phyloP scores from a whole-genome alignment of 2,797 vertebrate species.

The Limosa lapponica region DNA sequence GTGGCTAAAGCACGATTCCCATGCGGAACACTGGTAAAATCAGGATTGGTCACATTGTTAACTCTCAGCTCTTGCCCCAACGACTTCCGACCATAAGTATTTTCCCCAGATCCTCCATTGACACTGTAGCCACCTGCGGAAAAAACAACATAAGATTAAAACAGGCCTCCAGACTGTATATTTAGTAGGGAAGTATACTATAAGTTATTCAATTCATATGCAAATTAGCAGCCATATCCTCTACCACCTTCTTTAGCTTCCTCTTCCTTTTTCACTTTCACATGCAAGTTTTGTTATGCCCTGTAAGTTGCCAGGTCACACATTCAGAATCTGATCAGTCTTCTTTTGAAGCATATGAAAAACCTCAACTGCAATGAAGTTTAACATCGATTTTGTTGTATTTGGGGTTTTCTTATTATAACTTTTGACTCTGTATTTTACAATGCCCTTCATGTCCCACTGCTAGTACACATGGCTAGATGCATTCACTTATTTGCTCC shows the following conservation, averaged over 20 bases:
- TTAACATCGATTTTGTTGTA: neutral
- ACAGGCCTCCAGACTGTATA: neutral
- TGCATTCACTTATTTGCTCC: neutral
- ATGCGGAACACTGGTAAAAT: slow-evolving; percentile 98
- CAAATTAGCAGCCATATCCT: neutral
- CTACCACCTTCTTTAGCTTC: neutral
- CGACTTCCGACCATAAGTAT: slow-evolving; percentile 99
- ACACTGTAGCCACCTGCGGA: slow-evolving; percentile 91
- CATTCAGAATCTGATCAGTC: neutral
- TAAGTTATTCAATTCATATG: neutral
- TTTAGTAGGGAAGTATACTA: neutral
- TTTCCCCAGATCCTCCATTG: slow-evolving; percentile 96
- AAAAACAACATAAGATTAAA: neutral
- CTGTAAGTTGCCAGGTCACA: neutral
- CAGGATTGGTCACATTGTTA: slow-evolving; percentile 95
- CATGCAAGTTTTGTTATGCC: neutral
- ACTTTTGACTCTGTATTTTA: neutral
- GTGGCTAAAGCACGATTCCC: slow-evolving; percentile 98
- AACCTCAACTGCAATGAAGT: neutral
- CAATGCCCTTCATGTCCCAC: neutral
- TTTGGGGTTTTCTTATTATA: neutral
- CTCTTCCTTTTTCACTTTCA: neutral
- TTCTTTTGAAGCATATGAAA: neutral
- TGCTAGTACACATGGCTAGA: neutral
- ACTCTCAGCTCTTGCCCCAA: slow-evolving; percentile 99